Conservation (phyloP, 2,888 invertebrate genomes). For the Andrena bicolor region DNA sequence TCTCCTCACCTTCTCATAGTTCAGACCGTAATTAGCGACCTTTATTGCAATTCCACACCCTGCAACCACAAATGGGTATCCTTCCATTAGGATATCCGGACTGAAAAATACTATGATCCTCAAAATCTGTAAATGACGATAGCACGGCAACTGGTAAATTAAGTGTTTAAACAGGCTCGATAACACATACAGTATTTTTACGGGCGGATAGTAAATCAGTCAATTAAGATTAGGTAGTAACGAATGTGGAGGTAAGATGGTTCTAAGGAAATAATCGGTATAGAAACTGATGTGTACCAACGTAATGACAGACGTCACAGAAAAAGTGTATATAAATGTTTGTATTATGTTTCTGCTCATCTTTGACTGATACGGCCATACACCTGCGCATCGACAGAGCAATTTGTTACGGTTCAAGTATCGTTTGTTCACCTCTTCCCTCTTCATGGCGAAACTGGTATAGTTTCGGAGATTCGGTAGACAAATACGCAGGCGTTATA, state of each 20-base stretch:
- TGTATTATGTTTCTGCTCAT: neutral
- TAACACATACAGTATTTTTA: too few relatives aligned
- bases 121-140: neutral
- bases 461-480: too few relatives aligned
- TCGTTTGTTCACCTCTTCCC: neutral
- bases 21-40: neutral
- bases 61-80: neutral
- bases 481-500: too few relatives aligned
- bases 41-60: neutral
- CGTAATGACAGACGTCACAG: rapidly evolving
- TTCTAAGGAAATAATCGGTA: too few relatives aligned
- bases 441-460: neutral
- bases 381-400: neutral
- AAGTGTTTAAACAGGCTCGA: neutral
- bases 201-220: too few relatives aligned
- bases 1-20: neutral
- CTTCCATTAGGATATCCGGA: neutral
- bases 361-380: slow-evolving; percentile 14
- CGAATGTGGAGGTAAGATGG: too few relatives aligned
- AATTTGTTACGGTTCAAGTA: neutral
- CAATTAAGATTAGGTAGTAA: too few relatives aligned
- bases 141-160: neutral
- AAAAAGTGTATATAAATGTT: neutral
- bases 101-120: neutral
- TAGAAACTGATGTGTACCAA: too few relatives aligned